These are phyloP conservation scores for Drosophila trapezifrons DNA, from an alignment of 1,140 invertebrate species.

Conservation along the genomic window DNA sequence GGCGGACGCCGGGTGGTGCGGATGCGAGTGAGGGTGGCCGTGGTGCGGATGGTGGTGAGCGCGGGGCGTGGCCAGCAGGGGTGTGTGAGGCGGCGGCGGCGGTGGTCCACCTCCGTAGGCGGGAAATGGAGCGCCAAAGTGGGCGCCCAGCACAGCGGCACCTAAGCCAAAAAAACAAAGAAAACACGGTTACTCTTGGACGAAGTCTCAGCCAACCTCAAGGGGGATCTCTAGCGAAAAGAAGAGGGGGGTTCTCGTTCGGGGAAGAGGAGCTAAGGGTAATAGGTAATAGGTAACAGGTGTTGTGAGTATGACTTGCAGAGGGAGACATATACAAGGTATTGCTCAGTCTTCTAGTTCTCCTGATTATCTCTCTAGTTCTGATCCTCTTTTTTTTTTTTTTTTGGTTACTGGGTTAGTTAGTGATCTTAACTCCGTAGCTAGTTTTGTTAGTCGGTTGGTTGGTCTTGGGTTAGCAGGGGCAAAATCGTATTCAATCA, in stretches of 20 bases:
- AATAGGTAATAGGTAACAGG: conserved; percentile 29
- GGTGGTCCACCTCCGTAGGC: conserved; percentile 63
- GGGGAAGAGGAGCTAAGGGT: not conserved
- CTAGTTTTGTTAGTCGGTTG: conserved; percentile 15
- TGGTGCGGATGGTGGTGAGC: conserved; percentile 84
- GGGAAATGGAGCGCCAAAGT: conserved; percentile 70
- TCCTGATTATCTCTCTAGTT: not conserved
- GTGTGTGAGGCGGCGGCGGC: conserved; percentile 78
- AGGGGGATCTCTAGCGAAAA: not conserved
- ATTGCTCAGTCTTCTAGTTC: not conserved
- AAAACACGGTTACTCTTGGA: not conserved
- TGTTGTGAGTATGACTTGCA: conserved; percentile 71
- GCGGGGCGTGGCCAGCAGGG: conserved; percentile 83
- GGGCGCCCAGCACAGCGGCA: conserved; percentile 72
- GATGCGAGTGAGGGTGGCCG: conserved; percentile 12
- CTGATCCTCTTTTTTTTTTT: conserved; percentile 8
- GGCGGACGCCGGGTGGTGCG: conserved; percentile 74
- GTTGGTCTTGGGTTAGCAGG: conserved; percentile 26
- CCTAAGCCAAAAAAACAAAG: conserved; percentile 51
- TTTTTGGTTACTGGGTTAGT: conserved; percentile 40
- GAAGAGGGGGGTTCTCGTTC: not conserved
- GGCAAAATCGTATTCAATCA: conserved; percentile 79
- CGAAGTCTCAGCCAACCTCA: not conserved
- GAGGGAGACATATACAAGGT: conserved; percentile 35
- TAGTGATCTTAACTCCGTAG: conserved; percentile 41